Evolutionary conservation across 2,888 invertebrate genomes (phyloP).

Genomic region (Polymixis lichenea): DNA sequence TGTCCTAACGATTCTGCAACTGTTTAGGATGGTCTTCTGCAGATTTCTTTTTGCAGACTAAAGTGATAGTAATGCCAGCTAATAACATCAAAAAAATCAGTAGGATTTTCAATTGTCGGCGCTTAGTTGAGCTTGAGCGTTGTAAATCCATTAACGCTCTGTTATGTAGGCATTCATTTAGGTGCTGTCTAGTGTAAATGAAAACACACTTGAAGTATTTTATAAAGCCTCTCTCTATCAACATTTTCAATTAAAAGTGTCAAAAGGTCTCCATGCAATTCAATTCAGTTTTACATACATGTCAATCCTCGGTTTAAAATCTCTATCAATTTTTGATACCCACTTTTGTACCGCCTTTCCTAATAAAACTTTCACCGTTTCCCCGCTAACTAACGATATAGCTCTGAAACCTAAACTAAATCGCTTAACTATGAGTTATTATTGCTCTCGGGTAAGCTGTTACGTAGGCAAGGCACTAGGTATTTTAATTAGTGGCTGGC

Average conservation of each 20-base stretch:
- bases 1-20: no score
- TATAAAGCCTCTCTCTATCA: neutral
- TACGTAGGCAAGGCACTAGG: constrained; percentile 15
- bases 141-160: neutral
- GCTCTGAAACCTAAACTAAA: constrained; percentile 18
- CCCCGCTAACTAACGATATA: neutral
- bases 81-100: neutral
- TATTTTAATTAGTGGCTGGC: constrained; percentile 42
- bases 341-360: neutral
- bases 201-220: neutral
- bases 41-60: no score
- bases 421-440: constrained; percentile 29
- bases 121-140: neutral
- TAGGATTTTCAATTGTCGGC: neutral
- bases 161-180: neutral
- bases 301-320: neutral
- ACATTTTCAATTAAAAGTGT: neutral
- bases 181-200: neutral
- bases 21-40: no score
- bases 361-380: neutral
- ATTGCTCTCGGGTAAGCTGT: constrained; percentile 36
- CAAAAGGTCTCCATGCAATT: neutral
- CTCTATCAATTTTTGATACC: no score
- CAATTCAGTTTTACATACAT: neutral
- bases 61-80: neutral